Evolutionary conservation across 2,888 invertebrate genomes (phyloP).

Genomic region (Philonicus albiceps): DNA sequence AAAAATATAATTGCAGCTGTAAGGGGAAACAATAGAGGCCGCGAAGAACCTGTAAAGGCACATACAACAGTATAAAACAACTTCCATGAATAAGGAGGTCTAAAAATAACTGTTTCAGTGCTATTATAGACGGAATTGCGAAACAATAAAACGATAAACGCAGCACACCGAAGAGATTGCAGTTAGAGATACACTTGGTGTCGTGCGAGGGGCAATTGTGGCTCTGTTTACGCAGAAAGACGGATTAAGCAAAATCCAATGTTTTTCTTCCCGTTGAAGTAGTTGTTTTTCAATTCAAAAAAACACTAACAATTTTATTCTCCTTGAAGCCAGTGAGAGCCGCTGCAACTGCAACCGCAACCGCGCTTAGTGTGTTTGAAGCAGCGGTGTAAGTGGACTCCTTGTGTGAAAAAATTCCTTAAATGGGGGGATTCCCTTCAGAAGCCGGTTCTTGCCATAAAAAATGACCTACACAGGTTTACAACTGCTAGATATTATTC

Average conservation of each 20-base stretch:
- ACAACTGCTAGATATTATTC: neutral
- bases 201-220: neutral
- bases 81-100: neutral
- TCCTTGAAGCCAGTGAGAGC: neutral
- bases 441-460: neutral
- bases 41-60: conserved; percentile 1
- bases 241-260: neutral
- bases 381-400: neutral
- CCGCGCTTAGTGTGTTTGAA: neutral
- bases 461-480: neutral
- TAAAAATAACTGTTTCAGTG: conserved; percentile 20
- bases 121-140: conserved; percentile 10
- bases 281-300: neutral
- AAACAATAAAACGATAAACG: conserved; percentile 9
- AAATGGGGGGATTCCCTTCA: neutral
- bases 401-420: neutral
- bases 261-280: neutral
- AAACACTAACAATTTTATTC: neutral
- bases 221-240: neutral
- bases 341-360: neutral
- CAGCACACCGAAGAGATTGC: neutral
- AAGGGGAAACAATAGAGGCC: neutral
- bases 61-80: neutral
- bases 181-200: neutral
- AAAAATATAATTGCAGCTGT: neutral